phyloP scores from a whole-genome alignment of 2,113 vertebrate species.

The Vidua macroura region DNA sequence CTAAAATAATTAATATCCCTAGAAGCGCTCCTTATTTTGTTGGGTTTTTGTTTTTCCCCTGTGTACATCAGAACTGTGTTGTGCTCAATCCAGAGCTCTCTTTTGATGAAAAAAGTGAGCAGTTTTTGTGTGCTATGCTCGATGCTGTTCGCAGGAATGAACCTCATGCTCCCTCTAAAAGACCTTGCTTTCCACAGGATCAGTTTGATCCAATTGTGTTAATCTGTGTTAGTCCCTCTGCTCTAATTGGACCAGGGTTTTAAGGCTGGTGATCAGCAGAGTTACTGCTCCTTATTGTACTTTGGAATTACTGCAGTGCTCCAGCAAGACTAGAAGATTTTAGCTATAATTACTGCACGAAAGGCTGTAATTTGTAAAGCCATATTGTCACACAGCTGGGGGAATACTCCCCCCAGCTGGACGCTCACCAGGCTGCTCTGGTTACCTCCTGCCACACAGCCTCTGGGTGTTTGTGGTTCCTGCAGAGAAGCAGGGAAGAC shows the following conservation, averaged over 20 bases:
- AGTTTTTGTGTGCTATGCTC: background rate
- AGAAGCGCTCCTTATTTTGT: background rate
- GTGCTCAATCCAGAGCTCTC: background rate
- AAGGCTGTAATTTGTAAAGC: background rate
- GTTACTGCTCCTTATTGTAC: background rate
- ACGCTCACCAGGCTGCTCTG: background rate
- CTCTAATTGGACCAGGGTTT: background rate
- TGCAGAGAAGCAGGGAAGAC: background rate
- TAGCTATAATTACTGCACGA: background rate
- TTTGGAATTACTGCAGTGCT: background rate
- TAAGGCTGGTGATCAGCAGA: background rate
- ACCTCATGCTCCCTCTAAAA: accelerated
- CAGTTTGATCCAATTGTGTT: slow-evolving; percentile 6
- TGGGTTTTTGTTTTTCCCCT: background rate
- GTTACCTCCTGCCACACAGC: background rate
- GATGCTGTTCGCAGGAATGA: background rate
- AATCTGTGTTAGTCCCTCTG: background rate
- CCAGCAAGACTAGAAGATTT: background rate
- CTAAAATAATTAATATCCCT: background rate
- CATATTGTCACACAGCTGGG: background rate
- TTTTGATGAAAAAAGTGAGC: background rate
- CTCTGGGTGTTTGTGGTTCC: background rate
- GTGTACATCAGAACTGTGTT: background rate
- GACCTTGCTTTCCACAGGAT: background rate
- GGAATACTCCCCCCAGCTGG: slow-evolving; percentile 33